Percentiles rank a stretch among this genome's conserved stretches.
Conservation (phyloP, 2,888 invertebrate species). For the Harpalus rubripes region DNA sequence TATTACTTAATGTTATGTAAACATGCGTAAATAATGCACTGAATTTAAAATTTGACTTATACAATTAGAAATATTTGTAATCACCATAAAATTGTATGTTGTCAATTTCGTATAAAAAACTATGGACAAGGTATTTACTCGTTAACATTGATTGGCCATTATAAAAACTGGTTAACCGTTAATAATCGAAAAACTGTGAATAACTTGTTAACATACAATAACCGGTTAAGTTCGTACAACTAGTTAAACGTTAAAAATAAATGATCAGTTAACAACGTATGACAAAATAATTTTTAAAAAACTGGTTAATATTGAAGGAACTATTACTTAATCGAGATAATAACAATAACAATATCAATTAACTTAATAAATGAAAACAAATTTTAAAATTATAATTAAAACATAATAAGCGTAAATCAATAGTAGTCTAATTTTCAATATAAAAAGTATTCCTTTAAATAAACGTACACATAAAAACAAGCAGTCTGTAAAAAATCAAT, state of each 20-base stretch:
- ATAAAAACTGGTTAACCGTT: not conserved
- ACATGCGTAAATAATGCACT: too few relatives aligned
- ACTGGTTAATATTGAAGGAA: not conserved
- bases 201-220: conserved; percentile 3
- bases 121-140: not conserved
- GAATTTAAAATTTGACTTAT: too few relatives aligned
- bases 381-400: too few relatives aligned
- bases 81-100: not conserved
- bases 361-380: not conserved
- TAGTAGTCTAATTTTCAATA: too few relatives aligned
- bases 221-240: not conserved
- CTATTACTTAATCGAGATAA: not conserved
- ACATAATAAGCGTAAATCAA: too few relatives aligned
- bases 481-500: conserved; percentile 27
- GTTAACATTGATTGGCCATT: not conserved
- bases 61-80: too few relatives aligned
- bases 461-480: not conserved
- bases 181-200: not conserved
- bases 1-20: too few relatives aligned
- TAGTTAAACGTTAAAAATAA: not conserved
- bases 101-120: not conserved
- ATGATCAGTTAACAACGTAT: not conserved
- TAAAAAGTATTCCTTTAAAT: not conserved
- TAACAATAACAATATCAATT: not conserved
- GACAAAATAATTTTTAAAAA: not conserved